These are phyloP conservation scores for Melozone crissalis DNA, from an alignment of 2,113 vertebrate species.

Conservation along the genomic window DNA sequence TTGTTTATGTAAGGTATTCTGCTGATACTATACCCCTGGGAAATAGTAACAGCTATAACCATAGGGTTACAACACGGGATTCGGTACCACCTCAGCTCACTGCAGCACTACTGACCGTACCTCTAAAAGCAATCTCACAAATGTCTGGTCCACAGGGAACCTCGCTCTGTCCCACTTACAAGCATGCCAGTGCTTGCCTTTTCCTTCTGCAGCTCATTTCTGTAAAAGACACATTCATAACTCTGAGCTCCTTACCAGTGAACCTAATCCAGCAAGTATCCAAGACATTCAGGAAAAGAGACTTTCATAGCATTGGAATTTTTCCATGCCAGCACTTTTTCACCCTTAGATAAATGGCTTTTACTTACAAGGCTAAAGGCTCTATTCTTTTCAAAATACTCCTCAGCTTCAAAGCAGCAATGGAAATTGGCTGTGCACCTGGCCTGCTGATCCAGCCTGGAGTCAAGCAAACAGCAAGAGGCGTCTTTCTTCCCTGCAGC, in stretches of 20 bases:
- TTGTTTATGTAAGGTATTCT: slow-evolving; percentile 45
- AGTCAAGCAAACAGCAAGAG: slow-evolving; percentile 60
- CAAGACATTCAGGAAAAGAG: slow-evolving; percentile 56
- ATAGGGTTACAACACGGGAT: background rate
- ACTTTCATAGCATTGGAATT: slow-evolving; percentile 57
- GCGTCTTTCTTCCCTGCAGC: background rate
- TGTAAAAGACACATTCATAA: slow-evolving; percentile 67
- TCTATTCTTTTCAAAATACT: slow-evolving; percentile 69
- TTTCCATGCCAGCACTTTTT: slow-evolving; percentile 67
- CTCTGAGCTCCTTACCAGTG: slow-evolving; percentile 7
- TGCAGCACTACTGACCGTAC: background rate
- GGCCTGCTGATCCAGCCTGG: slow-evolving; percentile 59
- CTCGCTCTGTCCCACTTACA: background rate
- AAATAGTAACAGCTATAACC: background rate
- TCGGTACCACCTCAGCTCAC: background rate
- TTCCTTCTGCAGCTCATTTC: slow-evolving; percentile 48
- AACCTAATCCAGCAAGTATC: slow-evolving; percentile 51
- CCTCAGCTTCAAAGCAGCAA: slow-evolving; percentile 58
- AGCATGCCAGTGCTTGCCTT: background rate
- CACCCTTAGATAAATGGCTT: slow-evolving; percentile 68
- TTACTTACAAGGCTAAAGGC: slow-evolving; percentile 61
- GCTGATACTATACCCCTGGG: slow-evolving; percentile 10
- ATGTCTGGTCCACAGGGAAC: slow-evolving; percentile 21
- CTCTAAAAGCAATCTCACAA: slow-evolving; percentile 27
- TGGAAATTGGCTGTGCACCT: slow-evolving; percentile 64